Evolutionary conservation across 1,140 invertebrate genomes (phyloP), one percentile per base, ranked within the genome.

Genomic region (Neomicropteryx cornuta): DNA sequence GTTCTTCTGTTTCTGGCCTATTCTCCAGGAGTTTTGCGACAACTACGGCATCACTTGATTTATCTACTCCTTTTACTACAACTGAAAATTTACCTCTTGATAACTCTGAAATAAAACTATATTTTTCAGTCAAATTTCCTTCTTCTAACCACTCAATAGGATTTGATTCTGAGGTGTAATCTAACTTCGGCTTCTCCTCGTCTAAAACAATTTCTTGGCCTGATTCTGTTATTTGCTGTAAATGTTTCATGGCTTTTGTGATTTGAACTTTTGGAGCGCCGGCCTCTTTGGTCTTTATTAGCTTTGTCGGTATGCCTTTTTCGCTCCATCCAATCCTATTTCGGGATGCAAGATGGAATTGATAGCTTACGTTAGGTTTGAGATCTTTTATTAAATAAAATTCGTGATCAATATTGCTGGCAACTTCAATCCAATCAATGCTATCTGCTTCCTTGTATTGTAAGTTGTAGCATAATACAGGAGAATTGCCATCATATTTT

Each of bases 321-420:
- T 84, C 82, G 53, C 86, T 85, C 87, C 87, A 91, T n/a, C 93
- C 94, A 52, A 97, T 90, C 22, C 79, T 77, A 62, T 98, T 99
- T 36, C 78, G 74, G 1, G 90, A 89, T 2, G 84, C 77, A 5
- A 98, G 63, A 36, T 93, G 72, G 66, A 97, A 97, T 36, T 88
- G 78, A 59, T 97, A 96, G 38, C 75, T 77, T 1, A 79, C 83
- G 35, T 81, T 75, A 0, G 87, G 77, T 42, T 75, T 60, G 2
- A 99, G 70, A 43, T 83, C 75, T 45, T 76, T 73, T 0, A 97
- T 71, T 0, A 96, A 59, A 50, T 81, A 95, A 58, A 92, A 94
- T 56, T 97, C 93, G 50, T 97, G 89, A 53, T 90, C 87, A 31
- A 97, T 92, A 47, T 92, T 91, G 39, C 81, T 79, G 3, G 81